Base-by-base conservation (phyloP, 2,113 vertebrate species). In the Phyllostomus hastatus region DNA sequence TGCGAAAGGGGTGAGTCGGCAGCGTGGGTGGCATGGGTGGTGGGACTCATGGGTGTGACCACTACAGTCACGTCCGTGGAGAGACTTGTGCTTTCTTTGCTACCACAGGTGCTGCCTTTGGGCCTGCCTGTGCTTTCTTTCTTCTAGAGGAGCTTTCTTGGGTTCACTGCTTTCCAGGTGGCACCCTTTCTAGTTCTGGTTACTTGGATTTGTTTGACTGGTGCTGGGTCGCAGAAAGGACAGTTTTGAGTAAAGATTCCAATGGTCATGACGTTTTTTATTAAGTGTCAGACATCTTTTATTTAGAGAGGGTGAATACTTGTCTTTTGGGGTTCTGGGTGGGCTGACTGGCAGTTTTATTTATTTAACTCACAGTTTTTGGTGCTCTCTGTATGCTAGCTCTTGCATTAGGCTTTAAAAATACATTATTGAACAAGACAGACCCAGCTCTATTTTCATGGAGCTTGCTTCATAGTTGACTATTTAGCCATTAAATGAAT, bases 1-100 rank as follows among this genome's bases (percentile, higher is more conserved):
- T 99, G 99, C 48, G 99, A 99, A 43, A 98, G 99, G 98, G 99
- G 99, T 99, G 88, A 99, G 99, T 52, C 2, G 0, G 80, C 20
- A 33, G 16, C 8, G 35, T 1, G n/a, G 33, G 2, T 4, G 38
- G 59, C 48, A 1, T 5, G 1, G 52, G 17, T 54, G 52, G 5
- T 4, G 33, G 14, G 22, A 8, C 22, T 24, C 3, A 5, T 8
- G 2, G 48, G 57, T 10, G 26, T 38, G 24, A 7, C 8, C 28
- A 2, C 16, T 10, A 1, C 5, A 12, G 7, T 5, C 35, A 35
- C 24, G 28, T 52, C 22, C 35, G 7, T 10, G 38, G 3, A 14
- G 17, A 38, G 10, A 66, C 20, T 22, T 22, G 4, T 10, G 19
- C 10, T 87, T 48, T 9, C 73, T 72, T 70, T 31, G 43, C 87